These are phyloP conservation scores for Ramphastos sulfuratus DNA, from an alignment of 2,113 vertebrate genomes.

Conservation along the genomic window DNA sequence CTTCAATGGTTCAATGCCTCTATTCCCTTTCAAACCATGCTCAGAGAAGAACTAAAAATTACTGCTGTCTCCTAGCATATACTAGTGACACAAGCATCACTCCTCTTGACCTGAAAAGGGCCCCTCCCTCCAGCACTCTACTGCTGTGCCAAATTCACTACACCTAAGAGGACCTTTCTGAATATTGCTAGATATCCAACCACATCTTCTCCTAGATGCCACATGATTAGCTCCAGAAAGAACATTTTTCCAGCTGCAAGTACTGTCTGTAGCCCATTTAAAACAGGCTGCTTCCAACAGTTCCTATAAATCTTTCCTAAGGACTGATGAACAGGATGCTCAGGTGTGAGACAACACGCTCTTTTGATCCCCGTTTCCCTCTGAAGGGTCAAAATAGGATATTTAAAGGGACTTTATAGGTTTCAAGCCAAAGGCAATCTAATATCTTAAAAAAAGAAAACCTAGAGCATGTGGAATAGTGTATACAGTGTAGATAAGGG, in stretches of 20 bases:
- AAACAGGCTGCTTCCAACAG: neutral
- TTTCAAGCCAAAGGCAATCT: neutral
- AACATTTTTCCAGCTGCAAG: neutral
- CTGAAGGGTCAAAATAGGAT: neutral
- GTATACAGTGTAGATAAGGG: neutral
- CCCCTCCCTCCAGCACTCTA: neutral
- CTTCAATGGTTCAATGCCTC: neutral
- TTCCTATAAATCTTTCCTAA: neutral
- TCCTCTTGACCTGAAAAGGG: neutral
- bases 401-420: neutral
- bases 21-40: neutral
- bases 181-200: neutral
- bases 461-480: accelerated
- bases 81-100: neutral
- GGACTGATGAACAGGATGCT: neutral
- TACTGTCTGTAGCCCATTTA: neutral
- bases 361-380: neutral
- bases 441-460: neutral
- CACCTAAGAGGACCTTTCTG: neutral
- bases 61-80: neutral
- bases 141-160: neutral
- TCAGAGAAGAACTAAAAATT: neutral
- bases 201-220: neutral
- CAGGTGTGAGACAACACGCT: neutral
- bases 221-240: neutral